phyloP scores from a whole-genome alignment of 2,797 vertebrate species.

The Amazona ochrocephala region DNA sequence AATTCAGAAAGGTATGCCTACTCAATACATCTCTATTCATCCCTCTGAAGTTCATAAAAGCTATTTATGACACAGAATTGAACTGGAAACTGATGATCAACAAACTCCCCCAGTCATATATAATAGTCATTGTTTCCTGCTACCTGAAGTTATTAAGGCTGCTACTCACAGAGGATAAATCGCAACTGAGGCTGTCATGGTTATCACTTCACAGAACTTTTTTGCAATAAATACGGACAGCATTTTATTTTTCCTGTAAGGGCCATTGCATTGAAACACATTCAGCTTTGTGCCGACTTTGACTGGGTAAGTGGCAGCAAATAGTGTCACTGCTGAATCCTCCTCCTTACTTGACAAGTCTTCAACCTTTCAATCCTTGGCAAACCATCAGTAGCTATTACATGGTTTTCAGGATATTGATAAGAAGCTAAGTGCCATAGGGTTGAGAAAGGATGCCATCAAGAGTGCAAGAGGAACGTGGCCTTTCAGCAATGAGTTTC shows the following conservation, averaged over 20 bases:
- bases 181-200: neutral
- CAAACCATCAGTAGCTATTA: neutral
- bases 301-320: neutral
- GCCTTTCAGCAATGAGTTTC: neutral
- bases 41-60: neutral
- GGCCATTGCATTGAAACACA: neutral
- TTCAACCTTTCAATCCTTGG: neutral
- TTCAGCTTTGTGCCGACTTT: neutral
- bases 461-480: neutral
- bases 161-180: neutral
- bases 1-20: neutral
- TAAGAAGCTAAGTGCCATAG: neutral
- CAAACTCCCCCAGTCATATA: neutral
- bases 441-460: neutral
- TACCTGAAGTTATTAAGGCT: neutral
- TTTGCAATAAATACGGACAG: neutral
- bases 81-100: neutral
- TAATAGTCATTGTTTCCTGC: neutral
- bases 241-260: neutral
- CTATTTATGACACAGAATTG: neutral
- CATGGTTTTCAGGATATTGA: neutral
- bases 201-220: neutral
- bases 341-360: neutral
- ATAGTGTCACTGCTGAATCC: neutral
- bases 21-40: neutral